Evolutionary conservation across 2,113 vertebrate genomes (phyloP).

Genomic region (Pyxicephalus adspersus): DNA sequence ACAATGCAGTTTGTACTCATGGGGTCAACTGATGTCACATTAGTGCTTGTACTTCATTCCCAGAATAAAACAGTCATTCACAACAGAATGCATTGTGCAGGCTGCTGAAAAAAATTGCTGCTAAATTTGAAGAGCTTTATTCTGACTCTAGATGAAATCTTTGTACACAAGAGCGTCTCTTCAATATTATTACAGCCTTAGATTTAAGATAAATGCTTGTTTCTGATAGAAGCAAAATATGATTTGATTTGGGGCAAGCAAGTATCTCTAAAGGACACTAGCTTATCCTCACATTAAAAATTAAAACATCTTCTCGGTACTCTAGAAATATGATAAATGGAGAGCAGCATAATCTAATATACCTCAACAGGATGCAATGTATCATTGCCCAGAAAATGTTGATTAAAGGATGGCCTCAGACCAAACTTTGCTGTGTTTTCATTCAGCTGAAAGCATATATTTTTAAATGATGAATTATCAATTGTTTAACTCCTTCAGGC

Average conservation of each 20-base stretch:
- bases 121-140: background rate
- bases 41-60: background rate
- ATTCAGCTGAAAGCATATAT: constrained; percentile 45
- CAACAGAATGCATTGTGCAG: background rate
- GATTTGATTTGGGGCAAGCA: constrained; percentile 36
- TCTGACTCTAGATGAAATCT: constrained; percentile 24
- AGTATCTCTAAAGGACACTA: constrained; percentile 52
- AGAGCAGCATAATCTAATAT: constrained; percentile 58
- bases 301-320: constrained; percentile 53
- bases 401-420: constrained; percentile 56
- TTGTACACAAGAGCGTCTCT: constrained; percentile 15
- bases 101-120: background rate
- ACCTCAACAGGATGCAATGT: constrained; percentile 57
- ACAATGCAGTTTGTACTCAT: too few relatives aligned
- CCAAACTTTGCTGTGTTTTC: constrained; percentile 41
- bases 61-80: background rate
- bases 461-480: constrained; percentile 14
- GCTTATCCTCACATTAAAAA: constrained; percentile 57
- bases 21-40: too few relatives aligned
- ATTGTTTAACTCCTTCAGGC: constrained; percentile 13
- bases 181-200: constrained; percentile 38
- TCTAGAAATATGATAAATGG: constrained; percentile 57
- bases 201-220: constrained; percentile 51
- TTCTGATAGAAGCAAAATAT: constrained; percentile 46
- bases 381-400: constrained; percentile 57